Conservation (phyloP, 2,797 vertebrate species). For the Euthynnus affinis region DNA sequence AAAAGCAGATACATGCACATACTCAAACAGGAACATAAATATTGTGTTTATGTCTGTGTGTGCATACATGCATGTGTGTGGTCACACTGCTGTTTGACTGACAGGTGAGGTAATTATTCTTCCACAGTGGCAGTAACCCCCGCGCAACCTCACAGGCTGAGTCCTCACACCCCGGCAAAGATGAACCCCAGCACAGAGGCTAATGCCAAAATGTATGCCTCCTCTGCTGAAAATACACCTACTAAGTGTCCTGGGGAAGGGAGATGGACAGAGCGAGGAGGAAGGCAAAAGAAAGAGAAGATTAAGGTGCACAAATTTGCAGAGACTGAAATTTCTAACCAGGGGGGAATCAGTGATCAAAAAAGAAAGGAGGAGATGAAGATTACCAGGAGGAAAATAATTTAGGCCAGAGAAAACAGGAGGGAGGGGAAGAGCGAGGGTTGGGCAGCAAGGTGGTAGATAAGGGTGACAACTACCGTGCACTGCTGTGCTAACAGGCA, state of each 20-base stretch:
- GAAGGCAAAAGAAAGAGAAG: not conserved
- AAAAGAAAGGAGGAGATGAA: conserved; percentile 34
- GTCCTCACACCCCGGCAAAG: conserved; percentile 62
- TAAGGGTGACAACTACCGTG: conserved; percentile 45
- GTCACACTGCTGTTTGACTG: conserved; percentile 67
- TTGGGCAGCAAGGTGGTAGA: conserved; percentile 21
- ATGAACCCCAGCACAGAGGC: conserved; percentile 53
- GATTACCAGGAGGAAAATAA: conserved; percentile 22
- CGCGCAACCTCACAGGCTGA: conserved; percentile 70
- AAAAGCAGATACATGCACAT: conserved; percentile 14
- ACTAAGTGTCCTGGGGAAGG: conserved; percentile 26
- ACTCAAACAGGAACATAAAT: conserved; percentile 6
- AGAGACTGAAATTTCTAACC: conserved; percentile 14
- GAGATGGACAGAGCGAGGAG: conserved; percentile 7
- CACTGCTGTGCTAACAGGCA: conserved; percentile 61
- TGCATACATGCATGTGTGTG: conserved; percentile 12
- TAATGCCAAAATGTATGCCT: conserved; percentile 52
- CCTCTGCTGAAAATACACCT: conserved; percentile 59
- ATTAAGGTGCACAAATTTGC: conserved; percentile 1
- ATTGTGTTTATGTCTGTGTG: conserved; percentile 33
- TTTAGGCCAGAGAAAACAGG: conserved; percentile 16
- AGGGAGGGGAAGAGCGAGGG: conserved; percentile 9
- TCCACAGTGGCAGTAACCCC: conserved; percentile 74
- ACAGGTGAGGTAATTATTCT: conserved; percentile 82
- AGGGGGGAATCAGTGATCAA: conserved; percentile 23